These are phyloP conservation scores for Spisula subtruncata DNA, from an alignment of 2,888 invertebrate species.

Conservation along the genomic window DNA sequence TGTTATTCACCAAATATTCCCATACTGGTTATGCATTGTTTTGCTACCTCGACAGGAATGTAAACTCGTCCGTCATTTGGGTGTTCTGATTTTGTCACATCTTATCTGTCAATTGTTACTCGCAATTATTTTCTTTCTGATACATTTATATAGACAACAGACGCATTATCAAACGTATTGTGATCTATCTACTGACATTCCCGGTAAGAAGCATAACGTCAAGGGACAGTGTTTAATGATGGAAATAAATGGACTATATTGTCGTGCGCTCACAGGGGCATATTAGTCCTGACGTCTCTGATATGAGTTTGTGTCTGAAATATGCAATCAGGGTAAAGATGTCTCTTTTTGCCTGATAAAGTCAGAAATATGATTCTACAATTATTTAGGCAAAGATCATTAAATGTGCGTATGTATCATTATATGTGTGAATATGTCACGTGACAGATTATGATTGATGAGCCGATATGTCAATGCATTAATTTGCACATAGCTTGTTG, in stretches of 20 bases:
- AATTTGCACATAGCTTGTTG: too few relatives aligned
- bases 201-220: not conserved
- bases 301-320: not conserved
- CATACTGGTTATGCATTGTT: not conserved
- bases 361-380: too few relatives aligned
- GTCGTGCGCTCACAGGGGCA: not conserved
- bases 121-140: not conserved
- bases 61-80: not conserved
- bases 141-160: conserved; percentile 24
- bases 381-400: too few relatives aligned
- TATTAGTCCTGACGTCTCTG: not conserved
- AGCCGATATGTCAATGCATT: too few relatives aligned
- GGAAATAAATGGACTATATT: not conserved
- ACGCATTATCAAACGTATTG: not conserved
- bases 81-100: not conserved
- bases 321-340: not conserved
- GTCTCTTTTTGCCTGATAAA: not conserved
- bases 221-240: conserved; percentile 3
- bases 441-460: too few relatives aligned
- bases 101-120: not conserved
- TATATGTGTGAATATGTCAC: too few relatives aligned
- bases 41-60: not conserved
- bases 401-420: too few relatives aligned
- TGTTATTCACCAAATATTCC: not conserved
- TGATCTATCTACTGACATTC: not conserved